Evolutionary conservation across 2,888 invertebrate species (phyloP), one percentile per base, ranked within the genome.

Genomic region (Drosophila parthenogenetica): DNA sequence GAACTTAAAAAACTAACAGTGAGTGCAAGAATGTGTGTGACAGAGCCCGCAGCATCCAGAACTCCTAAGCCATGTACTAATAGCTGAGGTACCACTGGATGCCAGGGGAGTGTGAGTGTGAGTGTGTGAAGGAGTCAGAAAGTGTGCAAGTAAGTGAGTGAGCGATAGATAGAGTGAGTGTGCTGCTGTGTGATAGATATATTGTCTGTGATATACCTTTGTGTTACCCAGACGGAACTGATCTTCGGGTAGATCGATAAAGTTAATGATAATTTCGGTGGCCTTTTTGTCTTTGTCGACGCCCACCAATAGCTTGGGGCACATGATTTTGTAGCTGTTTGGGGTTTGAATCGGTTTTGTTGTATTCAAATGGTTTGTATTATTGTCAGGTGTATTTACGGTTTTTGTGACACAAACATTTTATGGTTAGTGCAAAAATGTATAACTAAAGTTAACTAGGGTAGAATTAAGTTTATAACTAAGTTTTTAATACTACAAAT

Each of bases 301-400:
- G 79, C 90, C 92, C 74, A 71, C 58, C 93, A 97, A 93, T 93
- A 94, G 95, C 93, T 96, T 96, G 93, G 98, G 97, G 94, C 98
- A 98, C 95, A 99, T 96, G 95, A 99, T 98, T 95, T 98, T 98
- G 96, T 99, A 99, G 96, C 98, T 98, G 96, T 94, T 94, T 94
- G 94, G 91, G 91, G 90, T 83, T 76, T 63, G 39, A 76, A 73
- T 73, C 13, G 73, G 46, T 54, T 46, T 50, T 60, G 29, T 29
- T 29, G 29, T 29, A 29, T 54, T 60, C 16, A 54, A 58, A 62
- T 73, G 64, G 35, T 65, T 79, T 72, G 63, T 73, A 69, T 81
- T 75, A 75, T 61, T 75, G 57, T 76, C 68, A 62, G 60, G 53
- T 69, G 60, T 64, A 7, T 17, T 51, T 29, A 10, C 13, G 35